These are phyloP conservation scores for Sebastes matsubarae DNA, from an alignment of 2,797 vertebrate species.

Conservation along the genomic window DNA sequence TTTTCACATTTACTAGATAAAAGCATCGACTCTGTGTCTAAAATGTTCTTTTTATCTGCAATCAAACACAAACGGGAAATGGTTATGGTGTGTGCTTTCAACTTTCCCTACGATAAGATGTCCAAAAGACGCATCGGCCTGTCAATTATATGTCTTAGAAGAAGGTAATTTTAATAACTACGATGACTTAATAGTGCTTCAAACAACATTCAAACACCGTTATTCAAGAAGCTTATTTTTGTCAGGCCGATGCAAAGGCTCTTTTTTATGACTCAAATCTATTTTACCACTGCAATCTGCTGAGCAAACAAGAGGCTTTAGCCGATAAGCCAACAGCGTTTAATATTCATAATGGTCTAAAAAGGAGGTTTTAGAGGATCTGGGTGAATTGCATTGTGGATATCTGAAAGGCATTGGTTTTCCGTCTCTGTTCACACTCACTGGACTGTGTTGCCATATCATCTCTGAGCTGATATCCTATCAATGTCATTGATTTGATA, in stretches of 20 bases:
- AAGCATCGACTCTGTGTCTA: slow-evolving; percentile 21
- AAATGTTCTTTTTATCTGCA: slow-evolving; percentile 36
- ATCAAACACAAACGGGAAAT: slow-evolving; percentile 17
- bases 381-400: slow-evolving; percentile 32
- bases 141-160: neutral
- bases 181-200: slow-evolving; percentile 2
- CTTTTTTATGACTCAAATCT: slow-evolving; percentile 39
- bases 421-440: neutral
- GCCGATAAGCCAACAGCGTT: slow-evolving; percentile 15
- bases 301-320: slow-evolving; percentile 65
- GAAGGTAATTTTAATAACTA: slow-evolving; percentile 12
- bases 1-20: slow-evolving; percentile 28
- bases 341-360: slow-evolving; percentile 61
- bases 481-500: neutral
- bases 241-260: slow-evolving; percentile 27
- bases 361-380: slow-evolving; percentile 56
- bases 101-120: slow-evolving; percentile 6
- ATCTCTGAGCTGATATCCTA: slow-evolving; percentile 2
- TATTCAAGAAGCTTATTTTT: slow-evolving; percentile 17
- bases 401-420: slow-evolving; percentile 26
- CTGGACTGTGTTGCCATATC: neutral
- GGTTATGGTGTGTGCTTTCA: neutral
- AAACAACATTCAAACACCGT: slow-evolving; percentile 20
- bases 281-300: slow-evolving; percentile 51
- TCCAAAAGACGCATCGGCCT: neutral